Percentiles rank a stretch among this genome's conserved stretches.
Evolutionary conservation across 1,140 invertebrate species (phyloP).

Genomic region (Bursaphelenchus mucronatus): DNA sequence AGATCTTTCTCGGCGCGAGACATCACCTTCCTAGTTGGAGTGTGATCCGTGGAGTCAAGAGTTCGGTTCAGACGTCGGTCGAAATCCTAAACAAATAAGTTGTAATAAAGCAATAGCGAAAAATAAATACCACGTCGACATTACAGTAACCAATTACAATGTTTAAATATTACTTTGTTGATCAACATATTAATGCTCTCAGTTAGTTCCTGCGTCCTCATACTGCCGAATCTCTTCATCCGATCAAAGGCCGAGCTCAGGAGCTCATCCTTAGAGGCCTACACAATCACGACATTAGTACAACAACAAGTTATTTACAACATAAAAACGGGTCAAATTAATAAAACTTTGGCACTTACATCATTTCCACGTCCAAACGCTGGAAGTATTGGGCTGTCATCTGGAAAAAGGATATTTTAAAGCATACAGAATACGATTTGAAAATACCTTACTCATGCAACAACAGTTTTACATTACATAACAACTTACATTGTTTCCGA

Average conservation of each 20-base stretch:
- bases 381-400: slow-evolving; percentile 33
- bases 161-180: too few relatives aligned
- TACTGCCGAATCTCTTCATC: slow-evolving; percentile 36
- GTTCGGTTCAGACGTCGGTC: slow-evolving; percentile 1
- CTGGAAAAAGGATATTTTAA: slow-evolving; percentile 27
- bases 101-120: too few relatives aligned
- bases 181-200: slow-evolving; percentile 5
- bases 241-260: slow-evolving; percentile 19
- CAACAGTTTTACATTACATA: slow-evolving; percentile 8
- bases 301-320: slow-evolving; percentile 3
- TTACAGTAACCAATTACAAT: too few relatives aligned
- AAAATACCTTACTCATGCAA: slow-evolving; percentile 3
- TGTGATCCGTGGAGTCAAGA: slow-evolving; percentile 7
- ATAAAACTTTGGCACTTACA: background rate
- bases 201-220: slow-evolving; percentile 34
- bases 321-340: slow-evolving; percentile 1
- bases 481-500: slow-evolving; percentile 36
- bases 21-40: slow-evolving; percentile 22
- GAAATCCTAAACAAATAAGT: slow-evolving; percentile 3
- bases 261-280: background rate
- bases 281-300: slow-evolving; percentile 5
- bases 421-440: background rate
- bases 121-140: too few relatives aligned
- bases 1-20: slow-evolving; percentile 29
- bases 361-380: slow-evolving; percentile 12